phyloP scores from a whole-genome alignment of 1,140 invertebrate genomes.

The Homalodisca vitripennis region DNA sequence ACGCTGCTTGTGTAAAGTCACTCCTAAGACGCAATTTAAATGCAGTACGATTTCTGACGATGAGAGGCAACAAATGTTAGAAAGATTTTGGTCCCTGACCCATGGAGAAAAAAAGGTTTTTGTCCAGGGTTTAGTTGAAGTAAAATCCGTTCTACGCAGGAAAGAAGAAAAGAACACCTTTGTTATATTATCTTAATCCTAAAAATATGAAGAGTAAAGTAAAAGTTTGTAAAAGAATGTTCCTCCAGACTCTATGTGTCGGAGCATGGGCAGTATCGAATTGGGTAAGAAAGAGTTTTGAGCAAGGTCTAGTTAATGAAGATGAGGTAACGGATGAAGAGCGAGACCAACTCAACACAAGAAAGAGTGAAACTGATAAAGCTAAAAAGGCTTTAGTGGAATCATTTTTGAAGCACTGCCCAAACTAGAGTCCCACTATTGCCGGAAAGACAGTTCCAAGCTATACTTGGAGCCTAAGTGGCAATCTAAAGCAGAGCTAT shows the following conservation, averaged over 20 bases:
- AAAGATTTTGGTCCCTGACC: background rate
- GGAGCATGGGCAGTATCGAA: background rate
- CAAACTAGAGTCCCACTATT: no score
- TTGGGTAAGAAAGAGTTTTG: background rate
- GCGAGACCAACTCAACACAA: background rate
- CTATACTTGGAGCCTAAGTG: no score
- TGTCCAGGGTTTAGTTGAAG: background rate
- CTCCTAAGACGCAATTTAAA: slow-evolving; percentile 7
- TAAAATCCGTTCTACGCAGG: background rate
- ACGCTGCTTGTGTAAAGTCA: slow-evolving; percentile 23
- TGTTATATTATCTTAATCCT: slow-evolving; percentile 16
- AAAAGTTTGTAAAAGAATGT: background rate
- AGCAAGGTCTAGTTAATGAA: background rate
- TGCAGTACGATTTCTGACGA: slow-evolving; percentile 30
- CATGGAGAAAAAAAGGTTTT: no score
- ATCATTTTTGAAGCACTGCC: no score
- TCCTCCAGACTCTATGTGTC: background rate
- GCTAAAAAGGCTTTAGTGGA: no score
- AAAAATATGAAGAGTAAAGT: background rate
- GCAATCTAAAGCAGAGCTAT: no score
- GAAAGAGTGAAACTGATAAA: slow-evolving; percentile 4
- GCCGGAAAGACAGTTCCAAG: no score
- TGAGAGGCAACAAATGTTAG: slow-evolving; percentile 17
- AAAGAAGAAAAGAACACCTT: slow-evolving; percentile 4
- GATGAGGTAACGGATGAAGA: background rate